Evolutionary conservation across 2,797 vertebrate genomes (phyloP), one percentile per base, ranked within the genome.

Genomic region (Neomorphus geoffroyi): DNA sequence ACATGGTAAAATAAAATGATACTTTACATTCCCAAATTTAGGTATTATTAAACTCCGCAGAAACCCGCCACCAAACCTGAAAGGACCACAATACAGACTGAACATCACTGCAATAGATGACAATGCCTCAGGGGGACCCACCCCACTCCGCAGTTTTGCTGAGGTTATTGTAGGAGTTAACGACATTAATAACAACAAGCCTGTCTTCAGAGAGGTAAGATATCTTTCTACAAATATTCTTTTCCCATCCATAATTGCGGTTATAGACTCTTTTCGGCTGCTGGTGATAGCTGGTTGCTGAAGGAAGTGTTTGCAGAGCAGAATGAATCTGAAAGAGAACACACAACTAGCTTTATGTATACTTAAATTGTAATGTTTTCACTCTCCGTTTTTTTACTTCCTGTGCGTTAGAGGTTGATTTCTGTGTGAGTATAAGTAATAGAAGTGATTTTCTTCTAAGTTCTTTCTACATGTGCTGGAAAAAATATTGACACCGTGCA

Each of bases 181-280:
- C 0, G 98, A 99, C 89, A 85, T 99, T 92, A 99, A 99, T 97
- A 99, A 99, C 96, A 99, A 99, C 97, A 99, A 99, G 33, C 99
- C 99, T 10, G 83, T 99, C 66, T 99, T 99, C 93, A 97, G 97
- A 58, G 97, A 98, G 98, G 99, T 99, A 92, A 97, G 96, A 22
- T 24, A 28, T 48, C 66, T 79, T 87, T 56, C 69, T 93, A 43
- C 41, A 56, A 53, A 19, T 82, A 37, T 2, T 56, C n/a, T 70
- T 69, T 80, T 67, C 71, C 30, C 18, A 21, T 77, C 39, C 7
- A 0, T 57, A 35, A 66, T 0, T 66, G n/a, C 21, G 9, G 4
- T 65, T 41, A 33, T 51, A 61, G 33, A 69, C 13, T 86, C 10
- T 66, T 22, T 26, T 54, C 57, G 77, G 58, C 18, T 80, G 7